Conservation (phyloP, 92 coral and sea anemone species). For the Paragorgia papillata region DNA sequence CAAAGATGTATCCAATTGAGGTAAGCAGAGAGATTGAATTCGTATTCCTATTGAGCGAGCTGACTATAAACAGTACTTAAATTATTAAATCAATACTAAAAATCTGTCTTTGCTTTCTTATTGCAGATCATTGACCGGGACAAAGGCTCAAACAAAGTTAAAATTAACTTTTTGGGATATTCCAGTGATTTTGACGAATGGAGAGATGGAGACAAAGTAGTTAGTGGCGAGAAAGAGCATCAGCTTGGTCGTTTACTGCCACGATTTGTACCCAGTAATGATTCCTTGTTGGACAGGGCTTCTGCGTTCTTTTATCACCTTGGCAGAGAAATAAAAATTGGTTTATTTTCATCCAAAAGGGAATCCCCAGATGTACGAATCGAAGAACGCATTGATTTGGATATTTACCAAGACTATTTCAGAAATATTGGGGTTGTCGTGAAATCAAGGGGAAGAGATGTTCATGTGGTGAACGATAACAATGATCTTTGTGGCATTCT, state of each 20-base stretch:
- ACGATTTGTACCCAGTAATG: slow-evolving; percentile 23
- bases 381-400: too few relatives aligned
- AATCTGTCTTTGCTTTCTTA: too few relatives aligned
- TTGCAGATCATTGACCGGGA: slow-evolving; percentile 15
- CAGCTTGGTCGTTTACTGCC: slow-evolving; percentile 4
- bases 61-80: background rate
- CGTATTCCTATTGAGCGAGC: background rate
- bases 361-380: too few relatives aligned
- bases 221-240: slow-evolving; percentile 10
- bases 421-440: too few relatives aligned
- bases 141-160: slow-evolving; percentile 23
- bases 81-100: too few relatives aligned
- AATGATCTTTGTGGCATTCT: too few relatives aligned
- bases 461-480: too few relatives aligned
- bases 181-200: slow-evolving; percentile 31
- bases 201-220: slow-evolving; percentile 19
- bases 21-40: slow-evolving; percentile 26
- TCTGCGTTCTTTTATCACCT: too few relatives aligned
- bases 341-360: too few relatives aligned
- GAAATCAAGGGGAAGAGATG: too few relatives aligned
- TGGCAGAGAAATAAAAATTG: too few relatives aligned
- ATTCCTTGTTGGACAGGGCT: slow-evolving; percentile 36
- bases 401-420: too few relatives aligned
- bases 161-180: slow-evolving; percentile 8
- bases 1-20: slow-evolving; percentile 50